Evolutionary conservation across 2,113 vertebrate genomes (phyloP), one percentile per base, ranked within the genome.

Genomic region (Anhinga rufa): DNA sequence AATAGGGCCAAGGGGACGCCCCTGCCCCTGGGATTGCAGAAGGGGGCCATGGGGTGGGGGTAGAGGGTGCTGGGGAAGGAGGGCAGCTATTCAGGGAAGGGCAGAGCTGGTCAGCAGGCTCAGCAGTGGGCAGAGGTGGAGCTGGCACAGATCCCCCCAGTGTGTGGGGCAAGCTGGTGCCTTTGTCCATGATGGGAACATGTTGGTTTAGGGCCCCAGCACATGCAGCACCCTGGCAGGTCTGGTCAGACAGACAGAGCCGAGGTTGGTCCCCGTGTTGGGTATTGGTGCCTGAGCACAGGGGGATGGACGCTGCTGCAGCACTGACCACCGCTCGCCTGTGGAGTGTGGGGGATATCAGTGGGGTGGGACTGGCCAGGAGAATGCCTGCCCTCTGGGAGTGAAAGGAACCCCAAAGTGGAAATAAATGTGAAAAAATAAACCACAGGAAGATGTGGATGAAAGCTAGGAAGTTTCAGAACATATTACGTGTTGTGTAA

Each of bases 211-310:
- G n/a, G 36, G 51, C 12, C 20, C 68, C 2, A 15, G 32, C 51
- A n/a, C n/a, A 24, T 12, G 10, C 20, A 17, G 42, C 25, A 1
- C 12, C 10, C 22, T 1, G 1, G 55, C 0, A 3, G 38, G 54
- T 32, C 40, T n/a, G 40, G 40, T 34, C 40, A 48, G 42, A 65
- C 25, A 24, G 58, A 40, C 0, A 2, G n/a, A 28, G 31, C 32
- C 21, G 28, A 36, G 31, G 70, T 34, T 60, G 70, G 24, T 61
- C n/a, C n/a, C 24, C 8, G 5, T 7, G 5, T 17, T 38, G n/a
- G 15, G 60, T 38, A 17, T 36, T 4, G 4, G 60, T 5, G 7
- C 46, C 55, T 0, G 7, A 36, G 31, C 19, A 9, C 10, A 12
- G 61, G 22, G 66, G 57, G 48, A 62, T 0, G 2, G 75, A 15